Evolutionary conservation across 64 coral and sea anemone genomes (phyloP), one percentile per base, ranked within the genome.

Genomic region (Montipora capricornis): DNA sequence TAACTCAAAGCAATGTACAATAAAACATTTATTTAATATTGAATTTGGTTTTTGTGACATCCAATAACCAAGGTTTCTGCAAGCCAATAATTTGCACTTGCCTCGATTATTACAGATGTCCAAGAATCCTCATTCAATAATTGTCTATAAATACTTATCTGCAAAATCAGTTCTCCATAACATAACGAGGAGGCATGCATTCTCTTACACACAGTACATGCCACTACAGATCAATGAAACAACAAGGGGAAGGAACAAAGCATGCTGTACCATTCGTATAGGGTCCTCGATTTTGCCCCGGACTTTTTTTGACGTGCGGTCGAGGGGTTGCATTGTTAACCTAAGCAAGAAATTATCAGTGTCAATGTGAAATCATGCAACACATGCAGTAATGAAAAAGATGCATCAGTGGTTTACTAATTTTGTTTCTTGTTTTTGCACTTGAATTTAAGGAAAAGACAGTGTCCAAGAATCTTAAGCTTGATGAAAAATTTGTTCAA

Each of bases 221-320:
- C 82, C 82, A 73, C 82, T 86, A 86, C 46, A 86, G 62, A 84
- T 84, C 81, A 84, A 78, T 17, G 73, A 76, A 89, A 77, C 14
- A 17, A 64, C 24, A 75, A 61, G 87, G 75, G 71, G 57, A 67
- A 79, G 61, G 37, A 83, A 92, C 68, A 92, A 90, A 82, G 92
- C 98, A 99, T 99, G 98, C 98, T 91, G 98, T 99, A 99, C 98
- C 98, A 95, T 99, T 96, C 75, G 91, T 97, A 95, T 95, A 94
- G 70, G 95, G 73, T 99, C 98, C 98, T 90, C 95, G 94, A 86
- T 93, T 96, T 93, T 93, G 92, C 68, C 80, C 83, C 61, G 98
- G 98, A 90, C 98, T 96, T 96, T 96, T 96, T 99, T 99, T 99
- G 89, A 93, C 96, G 93, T 94, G 96, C 92, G 98, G 98, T 74